phyloP scores from a whole-genome alignment of 2,797 vertebrate species.

The Anolis apletophallus region DNA sequence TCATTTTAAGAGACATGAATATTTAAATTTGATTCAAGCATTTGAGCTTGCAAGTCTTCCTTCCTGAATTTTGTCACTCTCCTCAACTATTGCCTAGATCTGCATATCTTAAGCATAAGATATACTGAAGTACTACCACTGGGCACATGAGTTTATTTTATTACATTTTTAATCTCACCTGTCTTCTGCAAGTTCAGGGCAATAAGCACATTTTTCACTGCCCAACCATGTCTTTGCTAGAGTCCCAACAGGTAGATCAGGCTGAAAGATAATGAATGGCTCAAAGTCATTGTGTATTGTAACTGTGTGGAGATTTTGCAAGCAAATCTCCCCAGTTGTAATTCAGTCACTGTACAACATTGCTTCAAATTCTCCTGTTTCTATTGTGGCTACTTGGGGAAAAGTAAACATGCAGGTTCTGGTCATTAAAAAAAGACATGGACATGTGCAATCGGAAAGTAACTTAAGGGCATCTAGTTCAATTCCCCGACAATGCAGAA shows the following conservation, averaged over 20 bases:
- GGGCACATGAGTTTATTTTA: not conserved
- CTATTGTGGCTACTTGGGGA: not conserved
- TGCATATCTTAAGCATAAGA: not conserved
- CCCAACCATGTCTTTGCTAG: not conserved
- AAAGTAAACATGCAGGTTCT: not conserved
- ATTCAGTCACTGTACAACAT: not conserved
- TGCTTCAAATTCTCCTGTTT: not conserved
- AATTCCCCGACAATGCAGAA: too few species aligned
- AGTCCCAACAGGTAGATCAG: not conserved
- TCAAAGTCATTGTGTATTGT: not conserved
- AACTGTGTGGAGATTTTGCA: not conserved
- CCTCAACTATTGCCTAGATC: not conserved
- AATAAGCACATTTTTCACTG: not conserved
- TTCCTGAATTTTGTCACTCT: not conserved
- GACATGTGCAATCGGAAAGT: too few species aligned
- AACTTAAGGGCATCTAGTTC: too few species aligned
- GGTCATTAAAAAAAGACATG: not conserved
- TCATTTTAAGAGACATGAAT: slow-evolving; percentile 11
- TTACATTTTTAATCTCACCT: not conserved
- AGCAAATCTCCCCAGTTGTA: not conserved
- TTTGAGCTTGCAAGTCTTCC: not conserved
- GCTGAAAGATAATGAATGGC: not conserved
- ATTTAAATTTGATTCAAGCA: slow-evolving; percentile 13
- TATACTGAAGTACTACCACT: not conserved
- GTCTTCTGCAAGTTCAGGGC: too few species aligned